Conservation (phyloP, 1,140 invertebrate genomes). For the Helicorthomorpha holstii region DNA sequence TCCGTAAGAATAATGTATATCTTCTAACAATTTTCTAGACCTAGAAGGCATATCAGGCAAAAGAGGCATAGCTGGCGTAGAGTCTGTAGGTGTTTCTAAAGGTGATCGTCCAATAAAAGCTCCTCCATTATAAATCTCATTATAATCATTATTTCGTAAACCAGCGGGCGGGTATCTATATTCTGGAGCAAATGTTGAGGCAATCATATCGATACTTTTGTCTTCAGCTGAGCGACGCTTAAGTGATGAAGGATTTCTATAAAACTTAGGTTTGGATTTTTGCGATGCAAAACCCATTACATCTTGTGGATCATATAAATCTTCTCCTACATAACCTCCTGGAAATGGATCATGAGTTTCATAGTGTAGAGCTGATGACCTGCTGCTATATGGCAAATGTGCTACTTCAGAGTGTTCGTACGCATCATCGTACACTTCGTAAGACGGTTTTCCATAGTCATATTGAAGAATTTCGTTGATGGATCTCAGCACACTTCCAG, state of each 20-base stretch:
- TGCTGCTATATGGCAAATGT: not conserved
- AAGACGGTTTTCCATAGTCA: slow-evolving; percentile 12
- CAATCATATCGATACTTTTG: slow-evolving; percentile 32
- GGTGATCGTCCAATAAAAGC: slow-evolving; percentile 26
- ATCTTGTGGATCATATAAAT: not conserved
- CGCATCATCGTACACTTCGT: not conserved
- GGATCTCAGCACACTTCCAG: slow-evolving; percentile 29
- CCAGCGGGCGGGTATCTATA: slow-evolving; percentile 2
- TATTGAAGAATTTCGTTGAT: slow-evolving; percentile 33
- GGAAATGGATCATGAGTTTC: not conserved
- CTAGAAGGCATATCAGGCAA: slow-evolving; percentile 41
- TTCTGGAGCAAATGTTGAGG: slow-evolving; percentile 27
- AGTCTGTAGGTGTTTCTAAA: slow-evolving; percentile 25
- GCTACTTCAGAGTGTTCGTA: not conserved
- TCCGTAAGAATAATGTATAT: no score
- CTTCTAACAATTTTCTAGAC: slow-evolving; percentile 39
- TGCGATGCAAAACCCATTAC: not conserved
- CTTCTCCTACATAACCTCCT: not conserved
- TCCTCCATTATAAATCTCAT: slow-evolving; percentile 1
- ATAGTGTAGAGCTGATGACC: not conserved
- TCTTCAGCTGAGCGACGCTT: slow-evolving; percentile 27
- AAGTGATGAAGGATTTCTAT: slow-evolving; percentile 8
- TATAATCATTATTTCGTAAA: not conserved
- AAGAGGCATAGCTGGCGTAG: slow-evolving; percentile 41
- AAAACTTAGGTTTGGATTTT: slow-evolving; percentile 7